Percentiles rank a stretch among this genome's conserved stretches.
Evolutionary conservation across 2,888 invertebrate genomes (phyloP).

Genomic region (Scaptomyza tumidula): DNA sequence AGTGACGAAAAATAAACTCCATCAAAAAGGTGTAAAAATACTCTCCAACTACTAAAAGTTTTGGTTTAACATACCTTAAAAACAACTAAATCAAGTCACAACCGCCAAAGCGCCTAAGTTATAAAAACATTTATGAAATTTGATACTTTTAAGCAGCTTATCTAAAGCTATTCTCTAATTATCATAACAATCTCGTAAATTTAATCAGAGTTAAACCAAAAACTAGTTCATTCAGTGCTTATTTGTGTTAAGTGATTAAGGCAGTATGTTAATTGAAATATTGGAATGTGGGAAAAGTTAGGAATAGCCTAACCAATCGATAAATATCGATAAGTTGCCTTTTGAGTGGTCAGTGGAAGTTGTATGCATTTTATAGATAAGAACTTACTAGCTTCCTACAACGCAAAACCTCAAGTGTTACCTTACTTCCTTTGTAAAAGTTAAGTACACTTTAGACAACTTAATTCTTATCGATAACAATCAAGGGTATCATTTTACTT

Average conservation of each 20-base stretch:
- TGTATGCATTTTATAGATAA: not conserved
- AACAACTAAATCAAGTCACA: slow-evolving; percentile 4
- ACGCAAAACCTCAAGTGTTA: not conserved
- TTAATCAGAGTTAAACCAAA: slow-evolving; percentile 7
- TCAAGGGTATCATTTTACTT: not conserved
- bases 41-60: not conserved
- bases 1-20: not conserved
- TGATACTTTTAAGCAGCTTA: slow-evolving; percentile 8
- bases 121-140: slow-evolving; percentile 18
- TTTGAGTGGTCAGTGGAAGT: not conserved
- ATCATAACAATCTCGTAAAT: slow-evolving; percentile 21
- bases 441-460: too few species aligned
- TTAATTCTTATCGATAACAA: slow-evolving; percentile 2
- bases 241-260: not conserved
- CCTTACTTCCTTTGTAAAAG: not conserved
- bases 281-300: too few species aligned
- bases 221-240: slow-evolving; percentile 32
- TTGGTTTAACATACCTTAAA: not conserved
- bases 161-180: slow-evolving; percentile 14
- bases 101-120: not conserved
- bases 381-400: slow-evolving; percentile 1
- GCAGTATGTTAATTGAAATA: not conserved
- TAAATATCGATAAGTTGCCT: not conserved
- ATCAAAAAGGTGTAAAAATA: not conserved
- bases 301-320: not conserved